Evolutionary conservation across 2,113 vertebrate genomes (phyloP).

Genomic region (Callocephalon fimbriatum): DNA sequence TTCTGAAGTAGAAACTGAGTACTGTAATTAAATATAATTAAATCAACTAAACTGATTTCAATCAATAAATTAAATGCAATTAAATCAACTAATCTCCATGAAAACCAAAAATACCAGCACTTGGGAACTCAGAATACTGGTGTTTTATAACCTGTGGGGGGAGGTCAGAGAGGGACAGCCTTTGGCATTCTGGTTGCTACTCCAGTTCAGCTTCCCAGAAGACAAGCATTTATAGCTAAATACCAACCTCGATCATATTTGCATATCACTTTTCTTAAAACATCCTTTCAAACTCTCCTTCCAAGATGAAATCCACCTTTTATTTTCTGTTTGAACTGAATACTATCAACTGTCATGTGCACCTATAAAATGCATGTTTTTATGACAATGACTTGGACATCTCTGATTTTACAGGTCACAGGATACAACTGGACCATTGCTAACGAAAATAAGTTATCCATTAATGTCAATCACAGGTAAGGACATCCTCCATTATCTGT

Average conservation of each 20-base stretch:
- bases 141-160: background rate
- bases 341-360: background rate
- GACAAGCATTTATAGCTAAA: constrained; percentile 46
- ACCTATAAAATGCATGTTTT: background rate
- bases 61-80: constrained; percentile 55
- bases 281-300: background rate
- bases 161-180: background rate
- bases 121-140: background rate
- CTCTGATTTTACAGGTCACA: constrained; percentile 15
- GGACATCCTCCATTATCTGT: background rate
- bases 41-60: constrained; percentile 2
- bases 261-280: constrained; percentile 15
- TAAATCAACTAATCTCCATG: background rate
- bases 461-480: background rate
- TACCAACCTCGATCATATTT: constrained; percentile 18
- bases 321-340: background rate
- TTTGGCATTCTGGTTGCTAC: background rate
- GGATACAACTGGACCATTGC: background rate
- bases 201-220: constrained; percentile 24
- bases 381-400: background rate
- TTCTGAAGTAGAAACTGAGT: background rate
- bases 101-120: constrained; percentile 46
- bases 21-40: constrained; percentile 27
- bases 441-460: background rate
- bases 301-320: background rate